These are phyloP conservation scores for Drosophila seclusa DNA, from an alignment of 2,888 invertebrate genomes.

Conservation along the genomic window DNA sequence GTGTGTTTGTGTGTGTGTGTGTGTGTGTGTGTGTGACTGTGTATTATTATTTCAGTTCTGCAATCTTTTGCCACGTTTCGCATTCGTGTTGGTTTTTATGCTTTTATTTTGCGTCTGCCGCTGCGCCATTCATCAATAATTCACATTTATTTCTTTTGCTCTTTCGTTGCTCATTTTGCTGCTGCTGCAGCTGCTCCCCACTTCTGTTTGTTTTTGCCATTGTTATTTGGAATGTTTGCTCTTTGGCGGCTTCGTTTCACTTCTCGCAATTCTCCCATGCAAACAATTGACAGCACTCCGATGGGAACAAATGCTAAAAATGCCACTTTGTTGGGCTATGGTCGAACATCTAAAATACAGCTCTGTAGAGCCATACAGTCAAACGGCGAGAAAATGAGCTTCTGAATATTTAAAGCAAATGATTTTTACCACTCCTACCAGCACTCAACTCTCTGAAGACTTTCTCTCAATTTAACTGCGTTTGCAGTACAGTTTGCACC, in stretches of 20 bases:
- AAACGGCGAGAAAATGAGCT: slow-evolving; percentile 28
- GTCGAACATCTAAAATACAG: slow-evolving; percentile 9
- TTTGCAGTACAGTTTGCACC: background rate
- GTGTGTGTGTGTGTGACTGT: slow-evolving; percentile 24
- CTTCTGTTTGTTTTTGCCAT: background rate
- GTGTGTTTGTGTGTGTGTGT: slow-evolving; percentile 17
- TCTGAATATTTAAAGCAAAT: slow-evolving; percentile 45
- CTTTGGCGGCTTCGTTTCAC: slow-evolving; percentile 32
- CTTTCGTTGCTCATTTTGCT: slow-evolving; percentile 38
- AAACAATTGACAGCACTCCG: slow-evolving; percentile 65
- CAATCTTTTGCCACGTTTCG: slow-evolving; percentile 69
- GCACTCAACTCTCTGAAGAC: background rate
- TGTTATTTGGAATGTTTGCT: slow-evolving; percentile 41
- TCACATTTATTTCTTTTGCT: slow-evolving; percentile 73
- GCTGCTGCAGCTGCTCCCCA: slow-evolving; percentile 10
- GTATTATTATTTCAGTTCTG: slow-evolving; percentile 72
- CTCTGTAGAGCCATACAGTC: slow-evolving; percentile 11
- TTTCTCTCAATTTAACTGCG: background rate
- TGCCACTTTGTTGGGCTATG: slow-evolving; percentile 36
- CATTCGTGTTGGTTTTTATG: slow-evolving; percentile 42
- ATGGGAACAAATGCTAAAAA: slow-evolving; percentile 38
- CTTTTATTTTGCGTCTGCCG: slow-evolving; percentile 49
- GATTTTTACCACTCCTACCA: slow-evolving; percentile 6
- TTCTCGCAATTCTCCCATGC: slow-evolving; percentile 48
- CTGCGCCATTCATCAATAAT: slow-evolving; percentile 80